Evolutionary conservation across 2,113 vertebrate genomes (phyloP), one percentile per base, ranked within the genome.

Genomic region (Myiopsitta monachus): DNA sequence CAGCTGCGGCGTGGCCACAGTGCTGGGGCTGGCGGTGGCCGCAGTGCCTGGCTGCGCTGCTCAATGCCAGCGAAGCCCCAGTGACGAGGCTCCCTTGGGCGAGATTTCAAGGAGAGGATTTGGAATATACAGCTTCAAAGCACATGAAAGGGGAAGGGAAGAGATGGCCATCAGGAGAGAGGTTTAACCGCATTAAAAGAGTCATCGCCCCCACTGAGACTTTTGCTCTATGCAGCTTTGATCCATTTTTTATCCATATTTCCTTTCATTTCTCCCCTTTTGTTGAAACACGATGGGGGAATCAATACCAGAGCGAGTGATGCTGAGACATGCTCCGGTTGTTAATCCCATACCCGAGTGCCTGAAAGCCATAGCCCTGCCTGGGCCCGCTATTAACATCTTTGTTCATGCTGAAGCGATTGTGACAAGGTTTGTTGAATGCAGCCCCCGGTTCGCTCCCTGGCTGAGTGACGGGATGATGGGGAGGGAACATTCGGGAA

Each of bases 221-320:
- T 87, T 77, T 17, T 30, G 87, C 87, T 95, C 88, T 77, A 38
- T 24, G 46, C 43, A 6, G 69, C 97, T 97, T 95, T 97, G 95
- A 97, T 97, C 92, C 96, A 96, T 97, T 97, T 97, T 97, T 96
- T 76, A 97, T 96, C 92, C 87, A 6, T 49, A 62, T 92, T 94
- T 94, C 94, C 92, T 96, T 97, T 97, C 93, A 96, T 96, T 95
- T 54, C 94, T 92, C 93, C 93, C 85, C 90, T 95, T 89, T 95
- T 89, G 94, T 94, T 87, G 95, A 46, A 36, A 79, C 88, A 3
- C 24, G 19, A 46, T 6, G 93, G 41, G 75, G 85, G 83, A 88
- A 97, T 96, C 92, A 4, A 96, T 95, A 92, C 18, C 31, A 16
- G 88, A 52, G 92, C 3, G 74, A 82, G 95, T 0, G 69, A 66